Percentiles rank a stretch among this genome's conserved stretches.
These are phyloP conservation scores for Trematomus bernacchii DNA, from an alignment of 2,797 vertebrate genomes.

Conservation along the genomic window DNA sequence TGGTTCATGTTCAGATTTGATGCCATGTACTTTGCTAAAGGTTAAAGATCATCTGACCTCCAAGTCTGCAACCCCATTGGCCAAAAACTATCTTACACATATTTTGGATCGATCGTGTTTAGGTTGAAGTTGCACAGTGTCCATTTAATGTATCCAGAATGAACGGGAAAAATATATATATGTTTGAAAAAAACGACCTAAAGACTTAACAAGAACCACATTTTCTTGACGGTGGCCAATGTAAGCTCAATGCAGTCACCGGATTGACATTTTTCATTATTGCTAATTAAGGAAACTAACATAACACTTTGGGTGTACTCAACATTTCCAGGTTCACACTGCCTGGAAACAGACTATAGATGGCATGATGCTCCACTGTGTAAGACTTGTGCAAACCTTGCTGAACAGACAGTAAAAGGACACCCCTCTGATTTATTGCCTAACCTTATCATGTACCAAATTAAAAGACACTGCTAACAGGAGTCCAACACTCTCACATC, in stretches of 20 bases:
- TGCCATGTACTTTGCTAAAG: not conserved
- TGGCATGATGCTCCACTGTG: too few relatives aligned
- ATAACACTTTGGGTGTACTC: too few relatives aligned
- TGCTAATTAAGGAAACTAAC: too few relatives aligned
- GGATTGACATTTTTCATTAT: slow-evolving; percentile 16
- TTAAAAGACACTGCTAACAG: slow-evolving; percentile 71
- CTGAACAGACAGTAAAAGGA: slow-evolving; percentile 67
- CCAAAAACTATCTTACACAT: slow-evolving; percentile 38
- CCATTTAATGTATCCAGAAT: not conserved
- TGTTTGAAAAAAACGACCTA: slow-evolving; percentile 12
- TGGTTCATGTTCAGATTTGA: slow-evolving; percentile 18
- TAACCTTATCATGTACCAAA: slow-evolving; percentile 70
- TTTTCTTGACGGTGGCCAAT: slow-evolving; percentile 49
- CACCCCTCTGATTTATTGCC: slow-evolving; percentile 69
- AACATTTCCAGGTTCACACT: too few relatives aligned
- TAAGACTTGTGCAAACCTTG: slow-evolving; percentile 15
- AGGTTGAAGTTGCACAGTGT: slow-evolving; percentile 5
- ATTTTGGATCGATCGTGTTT: slow-evolving; percentile 1
- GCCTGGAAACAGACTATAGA: too few relatives aligned
- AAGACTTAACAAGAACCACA: slow-evolving; percentile 30
- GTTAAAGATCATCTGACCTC: too few relatives aligned
- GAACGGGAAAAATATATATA: too few relatives aligned
- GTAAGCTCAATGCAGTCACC: slow-evolving; percentile 46
- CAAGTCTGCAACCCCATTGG: slow-evolving; percentile 14
- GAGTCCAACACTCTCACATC: slow-evolving; percentile 66